Conservation (phyloP, 2,888 invertebrate genomes). For the Ormyrus nitidulus region DNA sequence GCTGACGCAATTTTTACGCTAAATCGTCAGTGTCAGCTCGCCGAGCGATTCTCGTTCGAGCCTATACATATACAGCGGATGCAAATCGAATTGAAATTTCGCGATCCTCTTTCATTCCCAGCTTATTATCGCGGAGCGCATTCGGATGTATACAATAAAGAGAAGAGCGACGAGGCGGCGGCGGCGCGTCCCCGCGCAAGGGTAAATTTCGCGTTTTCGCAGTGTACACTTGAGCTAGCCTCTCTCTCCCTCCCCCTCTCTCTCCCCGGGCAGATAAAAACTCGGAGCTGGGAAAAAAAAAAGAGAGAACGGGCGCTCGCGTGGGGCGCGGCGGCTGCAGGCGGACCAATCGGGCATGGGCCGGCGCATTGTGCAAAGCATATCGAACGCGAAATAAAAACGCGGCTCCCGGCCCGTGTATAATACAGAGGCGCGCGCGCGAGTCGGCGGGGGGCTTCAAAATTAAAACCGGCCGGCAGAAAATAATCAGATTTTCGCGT, state of each 20-base stretch:
- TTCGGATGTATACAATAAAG: conserved; percentile 5
- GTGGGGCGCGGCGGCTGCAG: conserved; percentile 53
- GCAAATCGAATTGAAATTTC: too few species aligned
- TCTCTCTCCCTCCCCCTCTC: background rate
- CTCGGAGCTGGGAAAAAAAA: conserved; percentile 23
- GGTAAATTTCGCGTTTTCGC: conserved; percentile 47
- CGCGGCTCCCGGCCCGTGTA: conserved; percentile 35
- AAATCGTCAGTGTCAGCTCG: too few species aligned
- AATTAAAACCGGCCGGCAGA: conserved; percentile 73
- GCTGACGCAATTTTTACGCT: too few species aligned
- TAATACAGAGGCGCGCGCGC: too few species aligned
- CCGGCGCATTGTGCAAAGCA: conserved; percentile 47
- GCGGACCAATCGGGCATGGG: conserved; percentile 67
- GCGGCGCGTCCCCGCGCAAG: background rate
- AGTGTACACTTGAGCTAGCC: conserved; percentile 42
- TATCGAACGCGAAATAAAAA: conserved; percentile 66
- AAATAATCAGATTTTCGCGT: conserved; percentile 74
- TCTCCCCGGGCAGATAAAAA: conserved; percentile 31
- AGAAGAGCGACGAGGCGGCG: conserved; percentile 22
- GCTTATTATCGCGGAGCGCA: conserved; percentile 2
- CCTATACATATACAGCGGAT: background rate
- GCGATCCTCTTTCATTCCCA: too few species aligned
- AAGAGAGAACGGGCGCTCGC: background rate
- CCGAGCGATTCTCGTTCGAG: too few species aligned
- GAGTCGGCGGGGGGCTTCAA: conserved; percentile 60